These are phyloP conservation scores for Martes martes DNA, from an alignment of 2,113 vertebrate genomes.

Conservation along the genomic window DNA sequence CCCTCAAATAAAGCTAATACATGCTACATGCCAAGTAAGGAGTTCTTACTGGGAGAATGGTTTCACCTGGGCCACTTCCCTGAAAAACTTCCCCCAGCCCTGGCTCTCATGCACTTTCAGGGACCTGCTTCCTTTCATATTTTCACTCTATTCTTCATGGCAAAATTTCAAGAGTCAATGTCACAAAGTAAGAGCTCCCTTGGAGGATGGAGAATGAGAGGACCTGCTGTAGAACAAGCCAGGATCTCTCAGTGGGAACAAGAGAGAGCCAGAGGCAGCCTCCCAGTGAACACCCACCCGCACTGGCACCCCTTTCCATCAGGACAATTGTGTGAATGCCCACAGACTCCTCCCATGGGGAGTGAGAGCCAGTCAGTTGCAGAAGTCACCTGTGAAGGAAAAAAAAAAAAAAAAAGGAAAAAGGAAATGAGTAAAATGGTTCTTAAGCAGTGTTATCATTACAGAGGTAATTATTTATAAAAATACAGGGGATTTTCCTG, in stretches of 20 bases:
- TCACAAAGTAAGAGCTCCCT: background rate
- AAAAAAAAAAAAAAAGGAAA: background rate
- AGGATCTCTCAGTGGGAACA: background rate
- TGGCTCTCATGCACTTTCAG: background rate
- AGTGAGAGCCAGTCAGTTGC: background rate
- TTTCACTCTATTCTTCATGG: background rate
- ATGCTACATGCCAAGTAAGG: background rate
- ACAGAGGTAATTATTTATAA: background rate
- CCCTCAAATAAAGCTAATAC: background rate
- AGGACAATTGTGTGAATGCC: background rate
- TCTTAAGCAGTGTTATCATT: background rate
- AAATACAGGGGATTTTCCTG: background rate
- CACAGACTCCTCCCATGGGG: too few relatives aligned
- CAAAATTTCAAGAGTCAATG: background rate
- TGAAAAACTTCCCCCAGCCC: background rate
- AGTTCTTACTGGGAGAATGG: too few relatives aligned
- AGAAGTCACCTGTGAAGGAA: background rate
- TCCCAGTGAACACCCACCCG: too few relatives aligned
- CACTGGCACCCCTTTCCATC: fast-evolving
- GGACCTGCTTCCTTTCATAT: background rate
- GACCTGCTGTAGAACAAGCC: too few relatives aligned
- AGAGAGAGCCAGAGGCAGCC: fast-evolving
- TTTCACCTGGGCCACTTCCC: background rate
- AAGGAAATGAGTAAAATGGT: background rate
- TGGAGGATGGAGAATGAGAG: background rate